A percentile compares a stretch with the other conserved stretches of the same genome.
phyloP scores from a whole-genome alignment of 1,140 invertebrate genomes.

The Nylanderia fulva region DNA sequence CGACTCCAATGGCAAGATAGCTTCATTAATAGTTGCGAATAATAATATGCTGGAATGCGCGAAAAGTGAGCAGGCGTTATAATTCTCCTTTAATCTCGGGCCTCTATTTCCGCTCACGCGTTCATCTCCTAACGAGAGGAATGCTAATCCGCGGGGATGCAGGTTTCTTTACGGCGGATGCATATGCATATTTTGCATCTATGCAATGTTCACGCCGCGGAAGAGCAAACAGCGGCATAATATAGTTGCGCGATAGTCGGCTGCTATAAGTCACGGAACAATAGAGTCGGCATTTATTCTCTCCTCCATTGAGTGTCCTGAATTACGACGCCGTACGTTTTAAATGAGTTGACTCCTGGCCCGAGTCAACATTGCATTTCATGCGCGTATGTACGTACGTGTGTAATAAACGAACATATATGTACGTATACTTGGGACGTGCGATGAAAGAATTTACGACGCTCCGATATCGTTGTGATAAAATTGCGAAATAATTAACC shows the following conservation, averaged over 20 bases:
- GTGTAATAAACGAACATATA: constrained; percentile 56
- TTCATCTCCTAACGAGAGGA: constrained; percentile 39
- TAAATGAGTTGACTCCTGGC: constrained; percentile 52
- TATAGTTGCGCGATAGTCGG: constrained; percentile 52
- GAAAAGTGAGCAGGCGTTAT: constrained; percentile 6
- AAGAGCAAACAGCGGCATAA: constrained; percentile 63
- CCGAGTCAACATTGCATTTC: constrained; percentile 30
- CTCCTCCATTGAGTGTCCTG: constrained; percentile 28
- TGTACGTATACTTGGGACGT: too few species aligned
- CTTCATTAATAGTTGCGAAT: not conserved
- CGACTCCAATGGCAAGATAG: not conserved
- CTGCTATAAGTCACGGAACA: constrained; percentile 65
- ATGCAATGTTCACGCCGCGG: constrained; percentile 49
- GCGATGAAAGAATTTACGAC: constrained; percentile 41
- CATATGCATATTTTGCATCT: constrained; percentile 28
- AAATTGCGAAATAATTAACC: constrained; percentile 53
- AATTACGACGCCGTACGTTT: constrained; percentile 57
- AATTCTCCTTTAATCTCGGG: constrained; percentile 30
- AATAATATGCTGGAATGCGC: not conserved
- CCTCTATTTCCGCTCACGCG: constrained; percentile 27
- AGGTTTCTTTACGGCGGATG: constrained; percentile 53
- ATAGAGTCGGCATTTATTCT: constrained; percentile 62
- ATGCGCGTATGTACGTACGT: not conserved
- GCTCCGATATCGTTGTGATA: constrained; percentile 19
- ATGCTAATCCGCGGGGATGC: constrained; percentile 48